A percentile compares a stretch with the other conserved stretches of the same genome.
Evolutionary conservation across 1,140 invertebrate species (phyloP).

Genomic region (Phthorimaea operculella): DNA sequence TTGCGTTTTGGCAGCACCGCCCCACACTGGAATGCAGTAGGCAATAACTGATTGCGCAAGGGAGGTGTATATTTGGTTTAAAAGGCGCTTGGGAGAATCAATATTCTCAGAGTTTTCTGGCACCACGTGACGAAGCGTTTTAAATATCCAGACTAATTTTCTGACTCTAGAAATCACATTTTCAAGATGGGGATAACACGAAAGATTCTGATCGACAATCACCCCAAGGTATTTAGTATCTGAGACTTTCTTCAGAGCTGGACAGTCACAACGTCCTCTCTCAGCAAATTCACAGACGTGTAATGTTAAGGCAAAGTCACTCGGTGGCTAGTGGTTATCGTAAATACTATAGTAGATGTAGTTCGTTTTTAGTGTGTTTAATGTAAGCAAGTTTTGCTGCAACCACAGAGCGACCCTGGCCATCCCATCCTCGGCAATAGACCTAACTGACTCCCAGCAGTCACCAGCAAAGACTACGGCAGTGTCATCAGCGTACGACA

Average conservation of each 20-base stretch:
- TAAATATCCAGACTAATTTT: conserved; percentile 3
- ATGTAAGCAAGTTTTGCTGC: background rate
- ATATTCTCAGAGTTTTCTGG: background rate
- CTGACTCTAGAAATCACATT: background rate
- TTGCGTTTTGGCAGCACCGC: background rate
- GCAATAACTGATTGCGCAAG: background rate
- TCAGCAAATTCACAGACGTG: background rate
- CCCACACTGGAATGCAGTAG: conserved; percentile 2
- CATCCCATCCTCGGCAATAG: background rate
- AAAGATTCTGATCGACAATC: background rate
- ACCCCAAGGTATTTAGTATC: background rate
- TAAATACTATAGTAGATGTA: background rate
- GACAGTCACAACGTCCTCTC: background rate
- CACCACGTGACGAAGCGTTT: background rate
- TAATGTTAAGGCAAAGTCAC: background rate
- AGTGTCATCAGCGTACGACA: conserved; percentile 3
- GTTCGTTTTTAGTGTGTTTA: background rate
- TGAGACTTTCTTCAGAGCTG: background rate
- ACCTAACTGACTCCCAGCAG: background rate
- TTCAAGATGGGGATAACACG: background rate
- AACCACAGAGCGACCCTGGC: background rate
- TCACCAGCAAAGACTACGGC: background rate
- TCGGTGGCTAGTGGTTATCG: background rate
- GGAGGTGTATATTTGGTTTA: background rate
- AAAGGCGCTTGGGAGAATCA: background rate